Conservation (phyloP, 2,113 vertebrate genomes). For the Rissa tridactyla region DNA sequence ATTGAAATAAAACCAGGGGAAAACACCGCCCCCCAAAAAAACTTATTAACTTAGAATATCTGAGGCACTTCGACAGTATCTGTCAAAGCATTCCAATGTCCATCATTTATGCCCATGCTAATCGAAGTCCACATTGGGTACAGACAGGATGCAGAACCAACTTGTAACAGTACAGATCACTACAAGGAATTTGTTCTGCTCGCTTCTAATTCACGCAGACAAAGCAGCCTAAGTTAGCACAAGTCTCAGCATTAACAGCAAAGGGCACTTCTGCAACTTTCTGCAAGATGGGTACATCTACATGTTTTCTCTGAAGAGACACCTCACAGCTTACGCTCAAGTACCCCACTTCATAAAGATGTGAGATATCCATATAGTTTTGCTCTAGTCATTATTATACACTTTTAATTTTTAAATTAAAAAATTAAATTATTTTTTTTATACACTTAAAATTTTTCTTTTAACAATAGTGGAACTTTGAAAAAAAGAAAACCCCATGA, state of each 20-base stretch:
- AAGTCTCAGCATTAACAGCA: not conserved
- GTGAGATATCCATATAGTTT: accelerated
- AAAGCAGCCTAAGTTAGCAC: accelerated
- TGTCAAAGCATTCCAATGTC: not conserved
- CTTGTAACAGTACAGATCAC: not conserved
- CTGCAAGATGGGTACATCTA: not conserved
- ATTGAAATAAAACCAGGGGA: not conserved
- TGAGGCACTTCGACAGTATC: not conserved
- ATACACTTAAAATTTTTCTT: not conserved
- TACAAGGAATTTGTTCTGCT: not conserved
- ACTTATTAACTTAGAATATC: not conserved
- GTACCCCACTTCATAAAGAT: not conserved
- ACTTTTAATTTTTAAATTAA: too few relatives aligned
- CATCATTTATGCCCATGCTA: not conserved
- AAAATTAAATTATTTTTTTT: too few relatives aligned
- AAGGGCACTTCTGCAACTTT: not conserved
- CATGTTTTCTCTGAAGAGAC: not conserved
- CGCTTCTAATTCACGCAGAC: not conserved
- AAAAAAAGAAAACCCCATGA: not conserved
- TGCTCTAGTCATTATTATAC: not conserved
- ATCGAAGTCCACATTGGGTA: not conserved
- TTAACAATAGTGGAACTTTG: not conserved
- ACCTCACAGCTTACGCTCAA: not conserved
- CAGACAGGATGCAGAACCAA: not conserved
- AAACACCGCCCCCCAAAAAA: not conserved